A percentile compares a stretch with the other conserved stretches of the same genome.
Conservation (phyloP, 2,888 invertebrate genomes). For the Acronicta aceris region DNA sequence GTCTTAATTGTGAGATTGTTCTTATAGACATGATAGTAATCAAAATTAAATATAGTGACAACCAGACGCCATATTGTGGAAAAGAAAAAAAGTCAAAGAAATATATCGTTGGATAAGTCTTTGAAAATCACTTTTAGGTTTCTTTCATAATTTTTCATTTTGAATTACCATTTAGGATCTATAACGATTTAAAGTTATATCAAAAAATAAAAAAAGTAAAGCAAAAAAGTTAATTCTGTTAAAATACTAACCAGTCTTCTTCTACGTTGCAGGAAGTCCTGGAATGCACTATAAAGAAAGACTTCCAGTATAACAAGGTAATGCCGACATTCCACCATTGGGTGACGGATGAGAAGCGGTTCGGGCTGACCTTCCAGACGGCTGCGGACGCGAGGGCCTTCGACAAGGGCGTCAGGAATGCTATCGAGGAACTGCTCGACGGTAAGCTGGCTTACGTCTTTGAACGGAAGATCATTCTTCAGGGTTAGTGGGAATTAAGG, state of each 20-base stretch:
- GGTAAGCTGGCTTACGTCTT: slow-evolving; percentile 89
- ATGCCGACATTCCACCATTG: slow-evolving; percentile 99
- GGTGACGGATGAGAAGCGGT: slow-evolving; percentile 98
- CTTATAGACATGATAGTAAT: too few species aligned
- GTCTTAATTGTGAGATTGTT: too few species aligned
- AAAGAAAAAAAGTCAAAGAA: too few species aligned
- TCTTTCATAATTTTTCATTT: too few species aligned
- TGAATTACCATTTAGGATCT: too few species aligned
- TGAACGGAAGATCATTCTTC: slow-evolving; percentile 22
- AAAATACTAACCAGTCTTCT: not conserved
- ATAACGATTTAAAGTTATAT: too few species aligned
- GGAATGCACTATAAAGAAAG: slow-evolving; percentile 98
- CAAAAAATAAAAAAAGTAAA: too few species aligned
- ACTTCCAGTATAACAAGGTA: slow-evolving; percentile 98
- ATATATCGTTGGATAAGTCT: too few species aligned
- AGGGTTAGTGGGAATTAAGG: slow-evolving; percentile 2
- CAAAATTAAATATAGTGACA: too few species aligned
- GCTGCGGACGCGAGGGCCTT: slow-evolving; percentile 98
- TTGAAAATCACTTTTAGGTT: too few species aligned
- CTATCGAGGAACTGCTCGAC: slow-evolving; percentile 96
- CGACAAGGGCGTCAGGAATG: slow-evolving; percentile 96
- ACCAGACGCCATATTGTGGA: too few species aligned
- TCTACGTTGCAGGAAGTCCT: slow-evolving; percentile 93
- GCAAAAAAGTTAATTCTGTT: too few species aligned
- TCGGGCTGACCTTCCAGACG: slow-evolving; percentile 98